A percentile compares a stretch with the other conserved stretches of the same genome.
These are phyloP conservation scores for Nemurella pictetii DNA, from an alignment of 2,888 invertebrate genomes.

Conservation along the genomic window DNA sequence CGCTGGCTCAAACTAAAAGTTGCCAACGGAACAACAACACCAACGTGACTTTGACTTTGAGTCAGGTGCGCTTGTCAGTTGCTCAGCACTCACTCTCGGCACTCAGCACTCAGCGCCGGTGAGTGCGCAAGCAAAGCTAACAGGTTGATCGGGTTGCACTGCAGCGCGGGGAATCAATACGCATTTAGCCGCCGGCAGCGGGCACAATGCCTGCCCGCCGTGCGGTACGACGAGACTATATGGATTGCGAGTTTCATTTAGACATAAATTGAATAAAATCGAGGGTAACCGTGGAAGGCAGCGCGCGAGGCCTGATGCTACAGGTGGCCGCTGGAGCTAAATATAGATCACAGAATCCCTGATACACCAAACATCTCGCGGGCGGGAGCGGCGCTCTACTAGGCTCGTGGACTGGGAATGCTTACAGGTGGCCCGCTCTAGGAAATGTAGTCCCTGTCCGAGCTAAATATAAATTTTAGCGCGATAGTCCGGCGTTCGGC, in stretches of 20 bases:
- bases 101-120: too few species aligned
- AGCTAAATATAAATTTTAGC: background rate
- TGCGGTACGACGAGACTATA: background rate
- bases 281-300: background rate
- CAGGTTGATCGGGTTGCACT: too few species aligned
- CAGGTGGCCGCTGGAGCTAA: slow-evolving; percentile 17
- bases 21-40: background rate
- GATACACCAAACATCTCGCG: background rate
- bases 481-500: too few species aligned
- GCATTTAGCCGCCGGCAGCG: background rate
- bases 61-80: too few species aligned
- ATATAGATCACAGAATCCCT: slow-evolving; percentile 1
- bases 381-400: background rate
- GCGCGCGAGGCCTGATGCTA: background rate
- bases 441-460: background rate
- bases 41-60: too few species aligned
- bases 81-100: too few species aligned
- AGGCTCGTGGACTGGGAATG: too few species aligned
- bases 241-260: background rate
- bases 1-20: background rate
- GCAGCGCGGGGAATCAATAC: background rate
- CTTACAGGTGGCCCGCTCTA: background rate
- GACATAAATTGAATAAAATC: background rate
- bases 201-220: background rate
- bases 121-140: too few species aligned